Evolutionary conservation across 2,113 vertebrate species (phyloP).

Genomic region (Macquaria ambigua): DNA sequence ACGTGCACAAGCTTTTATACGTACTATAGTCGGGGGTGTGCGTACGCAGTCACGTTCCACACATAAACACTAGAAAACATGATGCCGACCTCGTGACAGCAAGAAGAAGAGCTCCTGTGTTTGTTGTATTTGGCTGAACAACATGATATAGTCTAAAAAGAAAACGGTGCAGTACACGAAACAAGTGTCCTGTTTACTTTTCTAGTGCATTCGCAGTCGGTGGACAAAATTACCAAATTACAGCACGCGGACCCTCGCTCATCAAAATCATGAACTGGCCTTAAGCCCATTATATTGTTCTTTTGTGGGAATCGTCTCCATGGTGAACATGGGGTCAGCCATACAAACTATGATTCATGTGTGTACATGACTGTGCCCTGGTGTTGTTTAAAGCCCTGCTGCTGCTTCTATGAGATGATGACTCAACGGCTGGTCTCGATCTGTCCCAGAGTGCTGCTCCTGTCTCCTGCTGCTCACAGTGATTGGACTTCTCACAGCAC

Average conservation of each 20-base stretch:
- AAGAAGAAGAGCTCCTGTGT: no score
- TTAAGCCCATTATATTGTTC: background rate
- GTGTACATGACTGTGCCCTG: background rate
- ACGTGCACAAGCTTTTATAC: background rate
- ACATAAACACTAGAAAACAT: no score
- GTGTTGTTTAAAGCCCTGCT: slow-evolving; percentile 7
- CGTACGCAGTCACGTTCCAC: no score
- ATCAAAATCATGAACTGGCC: background rate
- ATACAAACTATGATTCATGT: slow-evolving; percentile 16
- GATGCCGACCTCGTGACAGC: background rate
- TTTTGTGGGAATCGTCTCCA: background rate
- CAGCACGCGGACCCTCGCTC: background rate
- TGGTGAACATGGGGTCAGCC: background rate
- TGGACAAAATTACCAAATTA: background rate
- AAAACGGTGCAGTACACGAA: background rate
- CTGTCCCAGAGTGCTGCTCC: slow-evolving; percentile 22
- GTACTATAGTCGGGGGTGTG: background rate
- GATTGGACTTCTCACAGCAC: slow-evolving; percentile 34
- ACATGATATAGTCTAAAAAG: background rate
- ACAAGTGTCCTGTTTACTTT: no score
- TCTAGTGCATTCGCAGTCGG: no score
- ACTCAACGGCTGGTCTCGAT: slow-evolving; percentile 43
- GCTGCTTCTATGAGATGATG: slow-evolving; percentile 26
- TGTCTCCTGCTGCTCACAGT: slow-evolving; percentile 17
- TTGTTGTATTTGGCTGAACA: background rate